phyloP scores from a whole-genome alignment of 1,140 invertebrate genomes.

The Bombyx mandarina region DNA sequence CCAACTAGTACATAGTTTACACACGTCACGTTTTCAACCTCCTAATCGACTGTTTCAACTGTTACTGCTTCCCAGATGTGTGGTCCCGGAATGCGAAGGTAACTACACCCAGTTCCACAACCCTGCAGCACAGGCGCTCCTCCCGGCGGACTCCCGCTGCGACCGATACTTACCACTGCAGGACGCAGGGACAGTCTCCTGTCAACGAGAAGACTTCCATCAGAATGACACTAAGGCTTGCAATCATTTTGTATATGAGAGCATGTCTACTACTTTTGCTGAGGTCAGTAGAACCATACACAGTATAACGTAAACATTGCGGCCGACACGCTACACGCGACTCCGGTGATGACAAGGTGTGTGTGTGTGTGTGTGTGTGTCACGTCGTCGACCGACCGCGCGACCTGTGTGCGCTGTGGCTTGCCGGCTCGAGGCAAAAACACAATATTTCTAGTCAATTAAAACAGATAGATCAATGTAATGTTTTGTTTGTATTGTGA shows the following conservation, averaged over 20 bases:
- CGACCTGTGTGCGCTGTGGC: too few species aligned
- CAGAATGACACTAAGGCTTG: conserved; percentile 39
- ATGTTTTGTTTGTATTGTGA: too few species aligned
- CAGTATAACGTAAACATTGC: too few species aligned
- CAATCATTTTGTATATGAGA: conserved; percentile 63
- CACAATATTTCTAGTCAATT: too few species aligned
- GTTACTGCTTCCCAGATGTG: conserved; percentile 44
- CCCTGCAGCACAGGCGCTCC: conserved; percentile 36
- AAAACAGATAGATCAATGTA: too few species aligned
- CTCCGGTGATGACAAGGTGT: too few species aligned
- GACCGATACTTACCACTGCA: conserved; percentile 34
- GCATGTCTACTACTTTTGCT: conserved; percentile 58
- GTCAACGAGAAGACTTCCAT: conserved; percentile 40
- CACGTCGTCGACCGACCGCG: background rate
- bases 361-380: background rate
- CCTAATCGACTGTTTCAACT: too few species aligned
- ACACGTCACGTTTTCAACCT: too few species aligned
- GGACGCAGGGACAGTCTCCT: conserved; percentile 8
- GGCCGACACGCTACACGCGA: too few species aligned
- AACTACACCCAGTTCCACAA: conserved; percentile 19
- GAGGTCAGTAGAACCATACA: conserved; percentile 32
- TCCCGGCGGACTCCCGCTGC: conserved; percentile 39
- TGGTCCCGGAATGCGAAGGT: conserved; percentile 68
- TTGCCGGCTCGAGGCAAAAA: too few species aligned
- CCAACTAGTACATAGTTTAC: too few species aligned